phyloP scores from a whole-genome alignment of 2,888 invertebrate species.

The Arctia plantaginis region DNA sequence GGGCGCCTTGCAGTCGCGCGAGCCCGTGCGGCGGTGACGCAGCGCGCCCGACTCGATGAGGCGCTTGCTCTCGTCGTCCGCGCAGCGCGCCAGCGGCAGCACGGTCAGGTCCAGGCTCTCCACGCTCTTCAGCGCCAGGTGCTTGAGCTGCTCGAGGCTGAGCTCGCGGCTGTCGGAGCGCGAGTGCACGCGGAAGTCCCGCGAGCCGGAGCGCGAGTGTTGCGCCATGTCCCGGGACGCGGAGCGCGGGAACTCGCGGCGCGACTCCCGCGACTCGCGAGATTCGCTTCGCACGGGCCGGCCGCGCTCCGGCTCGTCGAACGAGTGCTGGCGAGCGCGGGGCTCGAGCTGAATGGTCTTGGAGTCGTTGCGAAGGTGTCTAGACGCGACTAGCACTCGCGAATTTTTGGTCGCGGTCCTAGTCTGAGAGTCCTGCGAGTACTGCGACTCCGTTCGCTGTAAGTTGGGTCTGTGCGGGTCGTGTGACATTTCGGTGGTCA shows the following conservation, averaged over 20 bases:
- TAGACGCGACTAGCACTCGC: conserved; percentile 82
- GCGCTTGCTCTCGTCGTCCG: conserved; percentile 81
- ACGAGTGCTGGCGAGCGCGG: conserved; percentile 79
- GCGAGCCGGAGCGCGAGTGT: conserved; percentile 59
- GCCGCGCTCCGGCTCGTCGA: conserved; percentile 65
- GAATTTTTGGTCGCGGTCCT: conserved; percentile 63
- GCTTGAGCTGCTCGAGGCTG: conserved; percentile 79
- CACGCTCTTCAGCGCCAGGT: conserved; percentile 80
- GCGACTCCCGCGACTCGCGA: conserved; percentile 64
- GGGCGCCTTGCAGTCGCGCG: conserved; percentile 82
- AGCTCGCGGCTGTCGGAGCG: conserved; percentile 84
- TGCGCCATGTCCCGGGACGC: conserved; percentile 43
- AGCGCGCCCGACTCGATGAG: conserved; percentile 78
- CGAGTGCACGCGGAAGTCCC: conserved; percentile 78
- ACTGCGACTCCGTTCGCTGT: conserved; percentile 79
- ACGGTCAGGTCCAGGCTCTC: conserved; percentile 79
- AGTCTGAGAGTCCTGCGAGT: conserved; percentile 72
- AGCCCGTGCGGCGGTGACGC: conserved; percentile 87
- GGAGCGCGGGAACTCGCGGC: conserved; percentile 63
- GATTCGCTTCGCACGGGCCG: conserved; percentile 60
- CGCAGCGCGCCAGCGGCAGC: conserved; percentile 72
- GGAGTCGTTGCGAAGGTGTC: conserved; percentile 88
- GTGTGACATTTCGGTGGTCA: conserved; percentile 33
- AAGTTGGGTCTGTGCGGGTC: conserved; percentile 55
- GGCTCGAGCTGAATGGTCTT: conserved; percentile 88